These are phyloP conservation scores for Anser cygnoides DNA, from an alignment of 2,113 vertebrate species.

Conservation along the genomic window DNA sequence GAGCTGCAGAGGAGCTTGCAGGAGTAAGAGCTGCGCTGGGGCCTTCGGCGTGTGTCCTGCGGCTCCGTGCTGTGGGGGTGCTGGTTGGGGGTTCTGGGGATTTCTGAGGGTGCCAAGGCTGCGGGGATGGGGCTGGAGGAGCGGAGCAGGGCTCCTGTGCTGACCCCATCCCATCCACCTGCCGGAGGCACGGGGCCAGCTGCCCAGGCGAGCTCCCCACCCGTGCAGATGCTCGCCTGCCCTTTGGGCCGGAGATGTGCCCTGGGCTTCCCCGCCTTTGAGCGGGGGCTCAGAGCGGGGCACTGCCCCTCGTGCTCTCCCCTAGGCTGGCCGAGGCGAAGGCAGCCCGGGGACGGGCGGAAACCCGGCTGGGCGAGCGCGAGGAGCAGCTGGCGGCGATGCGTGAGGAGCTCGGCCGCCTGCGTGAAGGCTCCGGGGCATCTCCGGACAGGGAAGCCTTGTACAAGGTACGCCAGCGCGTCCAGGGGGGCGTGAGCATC, in stretches of 20 bases:
- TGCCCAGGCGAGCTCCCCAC: rapidly evolving
- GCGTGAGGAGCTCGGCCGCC: constrained; percentile 82
- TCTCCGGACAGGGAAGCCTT: neutral
- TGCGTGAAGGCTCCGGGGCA: neutral
- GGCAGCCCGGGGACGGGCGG: constrained; percentile 74
- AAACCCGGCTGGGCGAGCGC: constrained; percentile 70
- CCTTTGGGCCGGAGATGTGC: neutral
- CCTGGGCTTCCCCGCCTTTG: neutral
- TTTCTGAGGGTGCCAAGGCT: neutral
- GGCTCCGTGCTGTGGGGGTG: no score
- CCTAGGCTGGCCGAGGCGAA: constrained; percentile 76
- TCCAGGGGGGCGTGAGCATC: rapidly evolving
- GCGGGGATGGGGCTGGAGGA: neutral
- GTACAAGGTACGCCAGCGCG: constrained; percentile 46
- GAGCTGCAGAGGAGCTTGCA: constrained; percentile 82
- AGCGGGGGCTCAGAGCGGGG: neutral
- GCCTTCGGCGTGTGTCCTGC: no score
- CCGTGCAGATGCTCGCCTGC: rapidly evolving
- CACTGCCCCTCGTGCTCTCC: neutral
- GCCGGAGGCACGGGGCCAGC: no score
- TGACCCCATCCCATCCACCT: neutral
- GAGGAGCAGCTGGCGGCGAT: constrained; percentile 84
- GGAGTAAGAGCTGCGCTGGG: constrained; percentile 73
- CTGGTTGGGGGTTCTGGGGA: rapidly evolving
- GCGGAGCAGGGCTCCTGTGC: neutral